These are phyloP conservation scores for Clistopyga incitator DNA, from an alignment of 2,888 invertebrate species.

Conservation along the genomic window DNA sequence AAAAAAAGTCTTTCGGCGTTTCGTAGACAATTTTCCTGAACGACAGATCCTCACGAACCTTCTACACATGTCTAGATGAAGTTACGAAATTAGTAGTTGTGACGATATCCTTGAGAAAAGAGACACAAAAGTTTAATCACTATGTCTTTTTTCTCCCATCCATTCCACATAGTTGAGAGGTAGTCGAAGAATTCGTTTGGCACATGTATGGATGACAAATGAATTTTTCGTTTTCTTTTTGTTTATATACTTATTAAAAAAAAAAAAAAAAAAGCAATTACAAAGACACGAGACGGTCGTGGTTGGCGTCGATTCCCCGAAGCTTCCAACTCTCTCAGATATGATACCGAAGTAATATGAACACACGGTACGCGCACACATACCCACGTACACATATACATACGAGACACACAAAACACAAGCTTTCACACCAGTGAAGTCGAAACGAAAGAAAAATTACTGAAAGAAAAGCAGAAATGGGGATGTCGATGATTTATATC, in stretches of 20 bases:
- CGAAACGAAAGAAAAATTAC: conserved; percentile 56
- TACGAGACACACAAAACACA: conserved; percentile 59
- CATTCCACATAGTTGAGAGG: conserved; percentile 20
- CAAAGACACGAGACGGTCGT: conserved; percentile 61
- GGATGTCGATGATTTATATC: conserved; percentile 68
- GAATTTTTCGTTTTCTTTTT: conserved; percentile 40
- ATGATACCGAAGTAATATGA: conserved; percentile 49
- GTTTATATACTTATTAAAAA: conserved; percentile 14
- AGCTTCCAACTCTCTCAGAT: conserved; percentile 47
- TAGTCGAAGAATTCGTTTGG: conserved; percentile 55
- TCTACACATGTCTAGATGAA: conserved; percentile 39
- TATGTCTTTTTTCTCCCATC: conserved; percentile 45
- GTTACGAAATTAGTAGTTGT: conserved; percentile 47
- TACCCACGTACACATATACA: conserved; percentile 29
- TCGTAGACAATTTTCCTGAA: conserved; percentile 35
- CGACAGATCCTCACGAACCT: conserved; percentile 40
- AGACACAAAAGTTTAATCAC: conserved; percentile 16
- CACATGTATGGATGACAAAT: conserved; percentile 30
- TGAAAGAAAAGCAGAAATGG: conserved; percentile 48
- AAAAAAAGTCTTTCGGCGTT: conserved; percentile 20
- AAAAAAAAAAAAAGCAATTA: not conserved
- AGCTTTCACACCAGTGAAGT: conserved; percentile 49
- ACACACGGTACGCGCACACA: conserved; percentile 54
- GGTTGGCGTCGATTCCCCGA: conserved; percentile 55
- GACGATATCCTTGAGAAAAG: conserved; percentile 52